These are phyloP conservation scores for Abrostola triplasia DNA, from an alignment of 2,888 invertebrate species.

Conservation along the genomic window DNA sequence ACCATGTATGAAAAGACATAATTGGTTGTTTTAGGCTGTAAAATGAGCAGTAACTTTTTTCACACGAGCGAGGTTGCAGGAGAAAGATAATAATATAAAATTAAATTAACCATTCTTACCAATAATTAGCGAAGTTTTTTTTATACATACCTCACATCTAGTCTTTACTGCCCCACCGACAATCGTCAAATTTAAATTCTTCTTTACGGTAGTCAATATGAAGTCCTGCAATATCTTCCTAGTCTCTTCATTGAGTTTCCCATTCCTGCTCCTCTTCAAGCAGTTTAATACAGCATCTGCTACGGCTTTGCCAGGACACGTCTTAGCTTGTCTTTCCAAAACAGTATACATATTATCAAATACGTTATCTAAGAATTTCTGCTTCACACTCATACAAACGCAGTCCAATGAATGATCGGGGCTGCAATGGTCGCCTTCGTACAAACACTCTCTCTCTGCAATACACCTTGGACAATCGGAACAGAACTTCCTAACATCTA, in stretches of 20 bases:
- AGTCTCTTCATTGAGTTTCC: conserved; percentile 74
- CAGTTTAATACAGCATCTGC: conserved; percentile 72
- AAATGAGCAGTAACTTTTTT: no score
- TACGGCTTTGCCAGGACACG: conserved; percentile 71
- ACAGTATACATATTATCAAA: conserved; percentile 83
- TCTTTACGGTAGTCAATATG: conserved; percentile 73
- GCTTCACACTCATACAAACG: conserved; percentile 75
- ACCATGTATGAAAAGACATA: no score
- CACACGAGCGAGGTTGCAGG: no score
- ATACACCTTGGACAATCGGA: conserved; percentile 78
- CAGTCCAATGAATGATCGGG: conserved; percentile 70
- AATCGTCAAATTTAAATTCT: conserved; percentile 80
- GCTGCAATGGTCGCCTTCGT: conserved; percentile 64
- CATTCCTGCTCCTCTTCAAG: conserved; percentile 76
- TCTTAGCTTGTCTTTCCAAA: conserved; percentile 70
- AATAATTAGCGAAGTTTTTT: background rate
- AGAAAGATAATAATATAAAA: no score
- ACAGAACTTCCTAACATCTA: conserved; percentile 71
- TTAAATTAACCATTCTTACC: no score
- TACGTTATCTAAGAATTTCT: conserved; percentile 79
- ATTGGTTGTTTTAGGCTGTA: no score
- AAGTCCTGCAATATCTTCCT: conserved; percentile 75
- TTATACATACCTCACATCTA: conserved; percentile 76
- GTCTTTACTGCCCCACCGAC: conserved; percentile 84
- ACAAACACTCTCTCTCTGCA: conserved; percentile 68